A percentile compares a stretch with the other conserved stretches of the same genome.
phyloP scores from a whole-genome alignment of 2,888 invertebrate genomes.

The Drosophila longiperda region DNA sequence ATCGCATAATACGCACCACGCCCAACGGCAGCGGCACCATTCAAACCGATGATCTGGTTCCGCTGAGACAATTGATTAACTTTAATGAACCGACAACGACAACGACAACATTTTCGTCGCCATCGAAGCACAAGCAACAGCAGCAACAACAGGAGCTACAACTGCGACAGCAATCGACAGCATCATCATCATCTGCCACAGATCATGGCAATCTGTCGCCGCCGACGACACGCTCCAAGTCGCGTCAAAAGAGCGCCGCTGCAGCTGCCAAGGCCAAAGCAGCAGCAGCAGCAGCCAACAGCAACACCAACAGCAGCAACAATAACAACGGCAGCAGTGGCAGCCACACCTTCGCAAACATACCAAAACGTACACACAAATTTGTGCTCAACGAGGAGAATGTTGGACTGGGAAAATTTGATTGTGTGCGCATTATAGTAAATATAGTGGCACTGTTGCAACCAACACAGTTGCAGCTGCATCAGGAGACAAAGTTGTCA shows the following conservation, averaged over 20 bases:
- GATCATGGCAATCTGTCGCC: constrained; percentile 3
- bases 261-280: constrained; percentile 64
- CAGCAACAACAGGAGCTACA: not conserved
- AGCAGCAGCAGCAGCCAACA: constrained; percentile 33
- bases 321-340: constrained; percentile 1
- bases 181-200: not conserved
- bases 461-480: constrained; percentile 86
- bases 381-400: constrained; percentile 80
- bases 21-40: constrained; percentile 48
- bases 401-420: constrained; percentile 81
- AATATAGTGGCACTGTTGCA: constrained; percentile 89
- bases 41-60: constrained; percentile 64
- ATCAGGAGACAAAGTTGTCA: constrained; percentile 91
- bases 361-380: constrained; percentile 70
- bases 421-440: constrained; percentile 79
- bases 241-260: constrained; percentile 67
- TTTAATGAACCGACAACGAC: constrained; percentile 45
- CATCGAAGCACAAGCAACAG: not conserved
- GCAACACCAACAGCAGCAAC: not conserved
- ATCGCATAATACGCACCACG: constrained; percentile 55
- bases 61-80: constrained; percentile 61
- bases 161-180: not conserved
- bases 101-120: not conserved
- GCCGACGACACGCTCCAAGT: constrained; percentile 62
- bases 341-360: constrained; percentile 1